Base-by-base conservation (phyloP, 2,888 invertebrate genomes). In the Urechis unicinctus region DNA sequence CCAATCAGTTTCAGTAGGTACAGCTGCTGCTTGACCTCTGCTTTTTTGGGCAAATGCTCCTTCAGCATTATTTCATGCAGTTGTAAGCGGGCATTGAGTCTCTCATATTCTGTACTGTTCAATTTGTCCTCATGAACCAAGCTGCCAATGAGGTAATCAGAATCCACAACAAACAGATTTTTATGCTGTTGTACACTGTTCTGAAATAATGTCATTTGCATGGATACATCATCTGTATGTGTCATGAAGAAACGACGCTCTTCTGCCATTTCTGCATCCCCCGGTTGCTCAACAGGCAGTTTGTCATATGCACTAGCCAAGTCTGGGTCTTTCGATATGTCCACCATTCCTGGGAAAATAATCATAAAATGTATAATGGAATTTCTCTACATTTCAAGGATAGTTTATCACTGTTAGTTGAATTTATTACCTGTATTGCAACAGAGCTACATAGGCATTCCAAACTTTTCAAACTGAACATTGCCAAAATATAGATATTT, bases 21-120 rank as follows among this genome's bases (percentile, higher is more conserved):
- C 41, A 78, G 54, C 57, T 75, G 67, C 24, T 68, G 64, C 31
- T 66, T 54, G 4, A 74, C 62, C 53, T 73, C 71, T 2, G 59
- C 46, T 58, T 76, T 77, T 53, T 69, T 68, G 6, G 60, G 59
- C 41, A 77, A 61, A 55, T 72, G 61, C n/a, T 69, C 67, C 58
- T 66, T 61, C 3, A 78, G 62, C 48, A 74, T 58, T 46, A 68
- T 62, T 58, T 74, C 71, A 51, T 78, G 77, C 48, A 72, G 66
- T 48, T 76, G 74, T 3, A 78, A 67, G 17, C 74, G 56, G 1
- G 75, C 68, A 56, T 76, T 74, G 31, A 78, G 62, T 17, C 73
- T 58, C 60, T 77, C 75, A 46, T 75, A 75, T 9, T 68, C 71
- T 26, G 66, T 62, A 51, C 68, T 65, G 55, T 77, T 73, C 17